Evolutionary conservation across 2,113 vertebrate genomes (phyloP).

Genomic region (Tor tambroides): DNA sequence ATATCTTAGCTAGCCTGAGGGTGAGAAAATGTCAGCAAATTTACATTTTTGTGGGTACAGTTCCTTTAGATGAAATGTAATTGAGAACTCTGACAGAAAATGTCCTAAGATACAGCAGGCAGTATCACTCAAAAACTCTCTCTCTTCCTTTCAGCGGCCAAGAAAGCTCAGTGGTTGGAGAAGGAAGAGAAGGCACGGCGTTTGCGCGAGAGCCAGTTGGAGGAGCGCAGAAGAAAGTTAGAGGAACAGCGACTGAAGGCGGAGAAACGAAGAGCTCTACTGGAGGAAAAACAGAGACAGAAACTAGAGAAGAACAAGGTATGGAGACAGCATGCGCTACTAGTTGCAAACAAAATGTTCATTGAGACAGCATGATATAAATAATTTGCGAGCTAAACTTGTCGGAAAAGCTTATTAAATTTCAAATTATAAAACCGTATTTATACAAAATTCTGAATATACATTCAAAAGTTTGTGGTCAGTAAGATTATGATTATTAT

Average conservation of each 20-base stretch:
- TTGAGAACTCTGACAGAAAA: background rate
- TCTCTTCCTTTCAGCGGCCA: slow-evolving; percentile 77
- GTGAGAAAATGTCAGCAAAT: too few species aligned
- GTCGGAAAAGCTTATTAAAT: background rate
- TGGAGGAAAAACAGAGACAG: slow-evolving; percentile 92
- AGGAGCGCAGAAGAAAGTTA: slow-evolving; percentile 86
- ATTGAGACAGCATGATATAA: background rate
- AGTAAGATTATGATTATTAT: background rate
- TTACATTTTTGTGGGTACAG: too few species aligned
- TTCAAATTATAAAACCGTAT: background rate
- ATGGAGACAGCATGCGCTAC: slow-evolving; percentile 6
- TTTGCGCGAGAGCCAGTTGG: slow-evolving; percentile 91
- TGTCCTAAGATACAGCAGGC: background rate
- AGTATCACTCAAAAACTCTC: background rate
- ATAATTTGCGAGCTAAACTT: too few species aligned
- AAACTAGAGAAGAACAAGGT: slow-evolving; percentile 98
- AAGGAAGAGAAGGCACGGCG: slow-evolving; percentile 91
- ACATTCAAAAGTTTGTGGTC: background rate
- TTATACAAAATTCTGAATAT: background rate
- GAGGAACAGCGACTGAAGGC: slow-evolving; percentile 92
- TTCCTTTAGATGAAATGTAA: background rate
- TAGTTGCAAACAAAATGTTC: background rate
- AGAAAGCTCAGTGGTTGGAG: slow-evolving; percentile 94
- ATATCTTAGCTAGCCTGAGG: too few species aligned
- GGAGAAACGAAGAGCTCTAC: slow-evolving; percentile 82